A percentile compares a stretch with the other conserved stretches of the same genome.
These are phyloP conservation scores for Morone chrysops DNA, from an alignment of 2,113 vertebrate genomes.

Conservation along the genomic window DNA sequence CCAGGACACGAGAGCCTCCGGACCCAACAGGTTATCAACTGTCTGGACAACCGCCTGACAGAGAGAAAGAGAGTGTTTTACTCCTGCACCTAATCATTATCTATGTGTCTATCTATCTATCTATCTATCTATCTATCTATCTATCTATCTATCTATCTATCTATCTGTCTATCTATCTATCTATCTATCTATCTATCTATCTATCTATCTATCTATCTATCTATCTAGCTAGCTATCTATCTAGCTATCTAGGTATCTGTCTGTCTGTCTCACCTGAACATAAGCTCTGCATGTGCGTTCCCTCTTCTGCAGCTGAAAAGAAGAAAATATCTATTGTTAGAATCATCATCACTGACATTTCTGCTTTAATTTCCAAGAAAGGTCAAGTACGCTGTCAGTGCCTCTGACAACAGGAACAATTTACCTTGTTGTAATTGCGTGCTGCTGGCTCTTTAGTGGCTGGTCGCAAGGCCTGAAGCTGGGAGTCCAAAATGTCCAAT, in stretches of 20 bases:
- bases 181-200: slow-evolving; percentile 23
- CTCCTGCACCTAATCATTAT: background rate
- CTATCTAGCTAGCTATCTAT: background rate
- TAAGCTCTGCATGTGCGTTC: slow-evolving; percentile 93
- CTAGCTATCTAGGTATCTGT: slow-evolving; percentile 18
- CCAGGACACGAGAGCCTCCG: slow-evolving; percentile 92
- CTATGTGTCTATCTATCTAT: background rate
- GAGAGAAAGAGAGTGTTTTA: slow-evolving; percentile 24
- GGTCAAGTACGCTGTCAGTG: slow-evolving; percentile 48
- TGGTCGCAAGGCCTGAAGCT: slow-evolving; percentile 93
- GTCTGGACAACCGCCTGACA: slow-evolving; percentile 92
- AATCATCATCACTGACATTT: slow-evolving; percentile 65
- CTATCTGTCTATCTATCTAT: background rate
- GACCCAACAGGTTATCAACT: slow-evolving; percentile 90
- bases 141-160: slow-evolving; percentile 17
- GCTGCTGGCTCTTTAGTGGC: slow-evolving; percentile 92
- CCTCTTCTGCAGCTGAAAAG: slow-evolving; percentile 91
- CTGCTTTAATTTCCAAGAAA: slow-evolving; percentile 49
- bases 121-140: background rate
- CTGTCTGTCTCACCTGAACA: slow-evolving; percentile 87
- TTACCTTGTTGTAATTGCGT: slow-evolving; percentile 96
- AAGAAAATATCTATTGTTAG: slow-evolving; percentile 38
- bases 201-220: background rate
- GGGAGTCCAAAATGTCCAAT: slow-evolving; percentile 93
- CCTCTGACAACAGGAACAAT: slow-evolving; percentile 30